These are phyloP conservation scores for Helobdella robusta DNA, from an alignment of 2,888 invertebrate species.

Conservation along the genomic window DNA sequence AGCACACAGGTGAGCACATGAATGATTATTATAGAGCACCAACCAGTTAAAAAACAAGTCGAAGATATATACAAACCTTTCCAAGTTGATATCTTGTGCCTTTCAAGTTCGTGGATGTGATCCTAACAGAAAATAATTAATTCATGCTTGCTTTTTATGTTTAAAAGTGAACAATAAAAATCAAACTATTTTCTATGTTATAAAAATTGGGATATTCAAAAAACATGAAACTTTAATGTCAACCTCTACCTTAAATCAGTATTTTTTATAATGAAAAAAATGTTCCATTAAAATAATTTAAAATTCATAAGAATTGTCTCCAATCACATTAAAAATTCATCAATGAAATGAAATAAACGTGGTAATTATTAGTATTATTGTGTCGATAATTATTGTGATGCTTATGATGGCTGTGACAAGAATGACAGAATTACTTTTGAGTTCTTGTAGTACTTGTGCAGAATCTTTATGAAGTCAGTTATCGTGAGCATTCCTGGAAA, in stretches of 20 bases:
- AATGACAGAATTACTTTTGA: slow-evolving; percentile 14
- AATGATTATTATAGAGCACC: no score
- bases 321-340: no score
- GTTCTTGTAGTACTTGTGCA: slow-evolving; percentile 76
- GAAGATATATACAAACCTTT: slow-evolving; percentile 57
- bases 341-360: neutral
- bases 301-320: no score
- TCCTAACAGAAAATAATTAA: slow-evolving; percentile 50
- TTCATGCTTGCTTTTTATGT: neutral
- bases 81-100: slow-evolving; percentile 93
- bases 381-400: neutral
- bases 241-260: no score
- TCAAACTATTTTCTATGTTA: neutral
- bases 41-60: no score
- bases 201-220: no score
- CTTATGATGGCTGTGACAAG: neutral
- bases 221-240: no score
- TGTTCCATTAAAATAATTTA: no score
- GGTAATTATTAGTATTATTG: slow-evolving; percentile 2
- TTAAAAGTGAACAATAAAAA: neutral
- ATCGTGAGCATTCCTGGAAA: slow-evolving; percentile 79
- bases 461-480: slow-evolving; percentile 95
- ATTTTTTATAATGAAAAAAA: no score
- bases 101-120: slow-evolving; percentile 90
- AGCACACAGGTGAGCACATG: neutral